Evolutionary conservation across 2,888 invertebrate species (phyloP).

Genomic region (Steromphala cineraria): DNA sequence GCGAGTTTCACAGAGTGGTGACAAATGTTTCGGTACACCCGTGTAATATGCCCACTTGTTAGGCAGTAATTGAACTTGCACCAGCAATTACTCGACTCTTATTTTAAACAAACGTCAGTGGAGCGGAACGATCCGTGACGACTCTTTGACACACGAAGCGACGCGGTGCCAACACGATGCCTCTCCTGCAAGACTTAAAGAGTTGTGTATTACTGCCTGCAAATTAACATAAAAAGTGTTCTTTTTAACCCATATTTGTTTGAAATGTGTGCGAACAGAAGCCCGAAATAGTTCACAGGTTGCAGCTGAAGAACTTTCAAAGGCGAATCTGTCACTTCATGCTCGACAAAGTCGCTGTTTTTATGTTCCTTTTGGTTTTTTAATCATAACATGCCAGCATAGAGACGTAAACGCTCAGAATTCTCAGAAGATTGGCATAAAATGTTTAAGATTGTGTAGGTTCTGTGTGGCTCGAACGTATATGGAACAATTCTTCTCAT

Average conservation of each 20-base stretch:
- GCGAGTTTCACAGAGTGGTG: not conserved
- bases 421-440: too few species aligned
- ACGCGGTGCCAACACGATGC: not conserved
- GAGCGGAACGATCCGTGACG: not conserved
- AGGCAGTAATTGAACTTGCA: conserved; percentile 1
- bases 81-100: not conserved
- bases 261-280: conserved; percentile 4
- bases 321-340: not conserved
- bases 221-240: not conserved
- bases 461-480: too few species aligned
- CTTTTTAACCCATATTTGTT: conserved; percentile 1
- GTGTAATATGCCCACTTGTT: not conserved
- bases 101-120: not conserved
- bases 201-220: not conserved
- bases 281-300: not conserved
- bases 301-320: not conserved
- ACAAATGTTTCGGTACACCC: not conserved
- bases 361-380: too few species aligned
- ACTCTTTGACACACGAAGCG: not conserved
- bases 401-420: too few species aligned
- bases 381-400: too few species aligned
- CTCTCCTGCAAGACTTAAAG: not conserved
- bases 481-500: too few species aligned
- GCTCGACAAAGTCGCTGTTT: too few species aligned
- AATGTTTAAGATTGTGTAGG: too few species aligned